Evolutionary conservation across 1,140 invertebrate species (phyloP), one percentile per base, ranked within the genome.

Genomic region (Brachionus calyciflorus): DNA sequence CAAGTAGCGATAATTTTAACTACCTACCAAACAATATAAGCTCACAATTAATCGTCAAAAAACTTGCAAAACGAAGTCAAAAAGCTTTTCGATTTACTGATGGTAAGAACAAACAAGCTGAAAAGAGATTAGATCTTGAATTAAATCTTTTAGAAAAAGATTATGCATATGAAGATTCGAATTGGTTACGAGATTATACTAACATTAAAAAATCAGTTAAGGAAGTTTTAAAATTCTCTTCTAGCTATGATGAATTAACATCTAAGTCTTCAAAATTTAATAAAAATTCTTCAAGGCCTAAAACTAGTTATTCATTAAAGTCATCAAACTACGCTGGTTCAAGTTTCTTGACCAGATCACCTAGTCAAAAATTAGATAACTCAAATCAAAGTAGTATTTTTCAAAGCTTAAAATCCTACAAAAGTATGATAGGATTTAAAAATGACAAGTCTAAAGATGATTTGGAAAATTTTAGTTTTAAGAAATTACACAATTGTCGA

Each of bases 41-140:
- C 33, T 37, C 55, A 37, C 55, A 60, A 17, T 37, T 60, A 37
- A 19, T 60, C n/a, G 26, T 60, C 0, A 26, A 60, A 17, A 60
- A 60, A 21, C 44, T 65, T 19, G 33, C 40, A 21, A 65, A 65
- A 17, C 28, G 12, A 24, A 65, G 60, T 44, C 60, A 44, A 44
- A 65, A 65, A 26, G 6, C 60, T 7, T 65, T 65, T 21, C 28
- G 41, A 44, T 65, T 65, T 37, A 65, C 60, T 6, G 44, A 24
- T 46, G 60, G 60, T n/a, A 65, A 65, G 28, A 65, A 65, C 30
- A 65, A 44, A 24, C 60, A 65, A 44, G 40, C 40, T 26, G 60
- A 65, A n/a, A 44, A 41, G 24, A 44, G 60, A 28, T 9, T 65
- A 24, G 24, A 65, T 30, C 19, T 65, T 17, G 60, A 65, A n/a